phyloP scores from a whole-genome alignment of 2,888 invertebrate species.

The Troides aeacus region DNA sequence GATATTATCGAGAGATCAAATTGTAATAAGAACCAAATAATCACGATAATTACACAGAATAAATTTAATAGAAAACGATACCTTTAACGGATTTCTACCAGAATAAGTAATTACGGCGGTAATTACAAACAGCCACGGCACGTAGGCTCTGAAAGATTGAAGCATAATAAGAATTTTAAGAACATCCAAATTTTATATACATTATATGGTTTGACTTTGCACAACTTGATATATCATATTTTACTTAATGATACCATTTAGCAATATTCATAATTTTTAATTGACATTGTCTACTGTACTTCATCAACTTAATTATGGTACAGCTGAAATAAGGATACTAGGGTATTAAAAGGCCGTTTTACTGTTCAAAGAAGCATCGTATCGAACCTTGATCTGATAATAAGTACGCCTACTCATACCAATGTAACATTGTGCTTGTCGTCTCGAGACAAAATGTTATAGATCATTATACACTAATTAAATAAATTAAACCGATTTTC shows the following conservation, averaged over 20 bases:
- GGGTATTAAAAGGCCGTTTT: too few species aligned
- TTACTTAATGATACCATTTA: neutral
- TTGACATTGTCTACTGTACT: too few species aligned
- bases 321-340: too few species aligned
- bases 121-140: neutral
- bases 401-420: too few species aligned
- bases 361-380: too few species aligned
- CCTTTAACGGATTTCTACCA: neutral
- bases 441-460: too few species aligned
- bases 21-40: neutral
- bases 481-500: too few species aligned
- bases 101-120: neutral
- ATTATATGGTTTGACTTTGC: neutral
- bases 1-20: too few species aligned
- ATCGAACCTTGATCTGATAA: too few species aligned
- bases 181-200: slow-evolving; percentile 5
- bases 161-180: slow-evolving; percentile 4
- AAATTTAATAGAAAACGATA: neutral
- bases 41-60: neutral
- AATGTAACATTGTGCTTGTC: too few species aligned
- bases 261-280: neutral
- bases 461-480: too few species aligned
- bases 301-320: too few species aligned
- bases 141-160: neutral
- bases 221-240: neutral